Evolutionary conservation across 2,797 vertebrate species (phyloP), one percentile per base, ranked within the genome.

Genomic region (Chloroceryle inda): DNA sequence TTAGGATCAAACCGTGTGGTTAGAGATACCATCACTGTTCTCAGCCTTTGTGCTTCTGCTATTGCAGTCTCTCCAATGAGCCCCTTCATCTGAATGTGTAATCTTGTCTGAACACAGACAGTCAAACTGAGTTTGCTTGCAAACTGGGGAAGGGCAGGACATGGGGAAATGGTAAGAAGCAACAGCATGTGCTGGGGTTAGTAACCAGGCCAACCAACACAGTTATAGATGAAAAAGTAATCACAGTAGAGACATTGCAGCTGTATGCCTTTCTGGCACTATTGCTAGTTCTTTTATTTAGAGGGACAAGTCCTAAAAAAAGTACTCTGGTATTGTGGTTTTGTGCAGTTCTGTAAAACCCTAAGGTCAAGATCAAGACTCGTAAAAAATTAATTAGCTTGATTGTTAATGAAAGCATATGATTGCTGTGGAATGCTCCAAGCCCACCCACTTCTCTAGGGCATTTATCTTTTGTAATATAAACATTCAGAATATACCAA

Each of bases 401-500:
- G 26, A 52, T 61, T 94, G 53, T 72, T 84, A 80, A 58, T 37
- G n/a, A 26, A 94, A 91, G 59, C 11, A 20, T 56, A 86, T 47
- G 23, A 81, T 44, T 0, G 0, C 2, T 68, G 24, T 83, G 68
- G 47, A 92, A 67, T 66, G 37, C 16, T 89, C 18, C 55, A 69
- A 15, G 42, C 44, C 37, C 38, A 75, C 22, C 33, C 44, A 24
- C 66, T 91, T 92, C 42, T 85, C 42, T 77, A 19, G 42, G 67
- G 35, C 40, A 85, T 89, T 94, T 80, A 79, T 77, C 47, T 94
- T 89, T 62, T 76, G 53, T 53, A 92, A 67, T 42, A 23, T 86
- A 92, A 96, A 92, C 26, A 84, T 88, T 90, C 50, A 88, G 40
- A 85, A 76, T 89, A 84, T 33, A 80, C 6, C n/a, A 58, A 74